Percentiles rank a stretch among this genome's conserved stretches.
phyloP scores from a whole-genome alignment of 1,140 invertebrate species.

The Battus philenor region DNA sequence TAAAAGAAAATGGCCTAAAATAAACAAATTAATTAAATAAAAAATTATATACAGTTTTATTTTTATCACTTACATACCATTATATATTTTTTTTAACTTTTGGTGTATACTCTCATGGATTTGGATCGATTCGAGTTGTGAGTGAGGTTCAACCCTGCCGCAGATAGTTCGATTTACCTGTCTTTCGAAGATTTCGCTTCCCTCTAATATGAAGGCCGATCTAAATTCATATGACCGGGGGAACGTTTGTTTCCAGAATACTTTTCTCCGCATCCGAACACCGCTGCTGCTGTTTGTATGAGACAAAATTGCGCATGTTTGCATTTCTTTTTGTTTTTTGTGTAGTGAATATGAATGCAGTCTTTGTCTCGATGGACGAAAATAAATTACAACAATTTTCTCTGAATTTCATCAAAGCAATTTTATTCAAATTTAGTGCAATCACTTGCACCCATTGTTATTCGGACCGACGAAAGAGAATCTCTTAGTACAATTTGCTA shows the following conservation, averaged over 20 bases:
- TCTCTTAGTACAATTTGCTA: no score
- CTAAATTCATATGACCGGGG: conserved; percentile 70
- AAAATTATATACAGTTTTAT: no score
- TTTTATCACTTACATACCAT: no score
- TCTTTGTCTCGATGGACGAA: conserved; percentile 48
- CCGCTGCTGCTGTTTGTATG: conserved; percentile 46
- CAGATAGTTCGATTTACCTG: conserved; percentile 62
- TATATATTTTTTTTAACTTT: no score
- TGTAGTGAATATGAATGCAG: conserved; percentile 62
- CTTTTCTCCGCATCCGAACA: conserved; percentile 34
- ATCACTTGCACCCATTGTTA: no score
- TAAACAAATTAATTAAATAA: no score
- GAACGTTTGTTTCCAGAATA: conserved; percentile 63
- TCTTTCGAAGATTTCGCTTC: conserved; percentile 49
- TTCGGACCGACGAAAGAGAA: no score
- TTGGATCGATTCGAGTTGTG: no score
- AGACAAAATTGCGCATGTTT: conserved; percentile 68
- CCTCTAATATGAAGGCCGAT: conserved; percentile 59
- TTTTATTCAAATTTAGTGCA: no score
- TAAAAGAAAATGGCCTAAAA: no score
- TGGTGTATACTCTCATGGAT: no score
- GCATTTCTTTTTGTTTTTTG: conserved; percentile 72
- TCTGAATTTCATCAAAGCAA: not conserved
- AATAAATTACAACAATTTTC: conserved; percentile 43
- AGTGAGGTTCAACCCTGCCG: conserved; percentile 35